Conservation (phyloP, 2,797 vertebrate genomes). For the Pristis pectinata region DNA sequence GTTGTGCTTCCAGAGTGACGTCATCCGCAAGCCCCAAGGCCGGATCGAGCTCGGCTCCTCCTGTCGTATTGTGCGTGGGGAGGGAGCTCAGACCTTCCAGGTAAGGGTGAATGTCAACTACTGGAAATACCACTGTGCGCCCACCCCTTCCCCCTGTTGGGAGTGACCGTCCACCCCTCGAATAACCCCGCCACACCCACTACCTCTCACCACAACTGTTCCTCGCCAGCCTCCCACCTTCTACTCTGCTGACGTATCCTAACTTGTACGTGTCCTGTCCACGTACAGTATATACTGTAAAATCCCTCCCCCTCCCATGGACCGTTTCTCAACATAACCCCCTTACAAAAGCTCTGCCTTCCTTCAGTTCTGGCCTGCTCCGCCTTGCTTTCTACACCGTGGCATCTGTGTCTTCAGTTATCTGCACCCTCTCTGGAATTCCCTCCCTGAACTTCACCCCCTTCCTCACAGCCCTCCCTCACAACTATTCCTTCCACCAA, state of each 20-base stretch:
- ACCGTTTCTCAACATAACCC: too few species aligned
- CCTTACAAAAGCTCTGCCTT: not conserved
- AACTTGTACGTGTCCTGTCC: not conserved
- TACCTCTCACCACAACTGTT: not conserved
- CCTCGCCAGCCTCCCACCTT: not conserved
- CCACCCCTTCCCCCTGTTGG: not conserved
- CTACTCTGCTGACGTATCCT: not conserved
- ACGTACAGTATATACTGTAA: too few species aligned
- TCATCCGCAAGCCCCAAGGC: slow-evolving; percentile 86
- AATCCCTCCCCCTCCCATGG: too few species aligned
- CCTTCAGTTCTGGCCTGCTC: not conserved
- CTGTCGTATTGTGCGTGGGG: slow-evolving; percentile 78
- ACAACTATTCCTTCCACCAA: not conserved
- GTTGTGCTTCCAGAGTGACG: slow-evolving; percentile 67
- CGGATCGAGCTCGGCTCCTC: slow-evolving; percentile 83
- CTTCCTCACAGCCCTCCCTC: not conserved
- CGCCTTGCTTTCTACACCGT: not conserved
- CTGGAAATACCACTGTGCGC: too few species aligned
- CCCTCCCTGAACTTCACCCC: not conserved
- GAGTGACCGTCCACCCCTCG: not conserved
- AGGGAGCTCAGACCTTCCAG: slow-evolving; percentile 86
- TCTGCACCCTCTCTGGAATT: not conserved
- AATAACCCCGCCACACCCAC: not conserved
- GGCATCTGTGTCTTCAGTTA: not conserved
- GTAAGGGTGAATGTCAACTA: slow-evolving; percentile 49